These are phyloP conservation scores for Capitulum mitella DNA, from an alignment of 2,888 invertebrate genomes.

Conservation along the genomic window DNA sequence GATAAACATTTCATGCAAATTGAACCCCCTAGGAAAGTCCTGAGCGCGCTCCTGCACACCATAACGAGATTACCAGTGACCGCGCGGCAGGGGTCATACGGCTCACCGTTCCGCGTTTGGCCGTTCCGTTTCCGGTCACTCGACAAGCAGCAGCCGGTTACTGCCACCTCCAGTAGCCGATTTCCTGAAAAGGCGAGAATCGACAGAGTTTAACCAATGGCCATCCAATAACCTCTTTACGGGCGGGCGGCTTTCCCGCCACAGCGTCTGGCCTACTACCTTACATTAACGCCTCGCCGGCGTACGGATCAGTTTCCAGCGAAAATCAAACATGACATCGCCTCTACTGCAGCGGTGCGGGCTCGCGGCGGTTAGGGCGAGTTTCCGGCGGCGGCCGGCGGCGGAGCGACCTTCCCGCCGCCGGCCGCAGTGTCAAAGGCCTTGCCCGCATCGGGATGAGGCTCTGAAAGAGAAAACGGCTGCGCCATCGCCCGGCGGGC, in stretches of 20 bases:
- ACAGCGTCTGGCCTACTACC: not conserved
- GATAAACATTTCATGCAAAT: too few species aligned
- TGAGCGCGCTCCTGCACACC: too few species aligned
- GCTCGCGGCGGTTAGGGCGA: not conserved
- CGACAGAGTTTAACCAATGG: not conserved
- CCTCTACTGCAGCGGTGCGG: not conserved
- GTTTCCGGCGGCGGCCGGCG: not conserved
- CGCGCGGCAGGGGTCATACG: too few species aligned
- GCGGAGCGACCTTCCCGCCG: not conserved
- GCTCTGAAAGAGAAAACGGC: not conserved
- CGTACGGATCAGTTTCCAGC: not conserved
- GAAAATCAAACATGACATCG: conserved; percentile 10
- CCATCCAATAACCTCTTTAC: not conserved
- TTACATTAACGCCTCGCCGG: not conserved
- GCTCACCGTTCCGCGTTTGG: too few species aligned
- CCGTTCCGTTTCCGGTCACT: not conserved
- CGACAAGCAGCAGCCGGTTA: not conserved
- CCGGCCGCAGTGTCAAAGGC: conserved; percentile 1
- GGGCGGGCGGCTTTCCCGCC: not conserved
- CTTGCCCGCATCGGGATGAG: not conserved
- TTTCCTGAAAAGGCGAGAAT: not conserved
- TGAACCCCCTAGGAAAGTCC: too few species aligned
- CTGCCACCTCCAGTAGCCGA: not conserved
- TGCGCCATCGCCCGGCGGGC: not conserved
- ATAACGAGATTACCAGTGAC: too few species aligned